Evolutionary conservation across 2,113 vertebrate genomes (phyloP), one percentile per base, ranked within the genome.

Genomic region (Cyanistes caeruleus): DNA sequence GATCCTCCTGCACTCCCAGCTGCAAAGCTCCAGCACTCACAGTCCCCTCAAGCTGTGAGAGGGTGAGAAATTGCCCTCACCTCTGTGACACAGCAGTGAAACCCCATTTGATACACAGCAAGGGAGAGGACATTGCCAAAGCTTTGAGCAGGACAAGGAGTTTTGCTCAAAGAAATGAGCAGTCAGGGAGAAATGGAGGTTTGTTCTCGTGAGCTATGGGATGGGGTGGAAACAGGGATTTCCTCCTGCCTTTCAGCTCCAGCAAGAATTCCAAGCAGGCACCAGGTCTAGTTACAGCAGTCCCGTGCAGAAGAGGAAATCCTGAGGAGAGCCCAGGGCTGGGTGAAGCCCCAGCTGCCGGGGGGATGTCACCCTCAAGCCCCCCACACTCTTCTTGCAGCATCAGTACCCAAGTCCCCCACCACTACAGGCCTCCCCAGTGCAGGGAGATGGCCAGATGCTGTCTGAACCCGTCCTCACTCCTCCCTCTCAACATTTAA

Each of bases 401-500:
- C 35, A 55, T 24, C 5, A 0, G 41, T 16, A 28, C 37, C 35
- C 49, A 30, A 60, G 11, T 8, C 2, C 37, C 49, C 41, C 58
- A 21, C 2, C 52, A 17, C 24, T 28, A 13, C 7, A 0, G 51
- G 10, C 15, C 20, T 43, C 17, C 39, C 35, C 4, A 1, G 0
- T 0, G 0, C 2, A 3, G 41, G n/a, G 46, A 81, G 23, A 41
- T 20, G 3, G 41, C 46, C 55, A 70, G 24, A n/a, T 11, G 22
- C 31, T 52, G 5, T 4, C 51, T 55, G 44, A 69, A 25, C 13
- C 28, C 18, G 44, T 88, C 21, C 46, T 46, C 59, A 31, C 20
- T 14, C 37, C 51, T 27, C 64, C 18, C 15, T 28, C 8, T 33
- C 48, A 27, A 46, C 21, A 15, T 39, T 67, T 39, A 67, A 77